These are phyloP conservation scores for Paedocypris micromegethes DNA, from an alignment of 2,797 vertebrate genomes.

Conservation along the genomic window DNA sequence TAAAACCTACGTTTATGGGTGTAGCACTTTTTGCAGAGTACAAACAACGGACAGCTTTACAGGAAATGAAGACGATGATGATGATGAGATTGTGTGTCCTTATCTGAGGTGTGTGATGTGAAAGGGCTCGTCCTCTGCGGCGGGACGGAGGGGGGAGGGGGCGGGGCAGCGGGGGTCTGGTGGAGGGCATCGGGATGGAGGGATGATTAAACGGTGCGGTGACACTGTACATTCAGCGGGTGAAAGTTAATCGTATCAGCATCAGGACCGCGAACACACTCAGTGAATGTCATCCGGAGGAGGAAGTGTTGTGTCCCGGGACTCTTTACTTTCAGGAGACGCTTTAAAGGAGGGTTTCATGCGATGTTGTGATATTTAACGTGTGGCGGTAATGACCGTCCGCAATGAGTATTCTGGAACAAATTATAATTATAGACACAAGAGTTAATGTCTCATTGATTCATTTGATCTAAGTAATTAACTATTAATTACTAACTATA, in stretches of 20 bases:
- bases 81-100: conserved; percentile 6
- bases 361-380: too few species aligned
- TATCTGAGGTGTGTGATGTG: conserved; percentile 35
- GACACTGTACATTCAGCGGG: conserved; percentile 41
- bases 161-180: conserved; percentile 19
- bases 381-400: too few species aligned
- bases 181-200: conserved; percentile 25
- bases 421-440: too few species aligned
- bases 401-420: too few species aligned
- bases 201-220: conserved; percentile 48
- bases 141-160: conserved; percentile 23
- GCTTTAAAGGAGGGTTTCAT: not conserved
- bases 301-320: conserved; percentile 34
- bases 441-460: too few species aligned
- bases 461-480: too few species aligned
- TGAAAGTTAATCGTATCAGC: conserved; percentile 57
- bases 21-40: too few species aligned
- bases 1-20: too few species aligned
- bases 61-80: too few species aligned
- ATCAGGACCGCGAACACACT: conserved; percentile 47
- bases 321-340: conserved; percentile 20
- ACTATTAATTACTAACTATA: too few species aligned
- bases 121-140: conserved; percentile 39
- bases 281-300: conserved; percentile 47
- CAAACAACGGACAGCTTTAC: too few species aligned